Evolutionary conservation across 2,888 invertebrate genomes (phyloP).

Genomic region (Drosophila macrothrix): DNA sequence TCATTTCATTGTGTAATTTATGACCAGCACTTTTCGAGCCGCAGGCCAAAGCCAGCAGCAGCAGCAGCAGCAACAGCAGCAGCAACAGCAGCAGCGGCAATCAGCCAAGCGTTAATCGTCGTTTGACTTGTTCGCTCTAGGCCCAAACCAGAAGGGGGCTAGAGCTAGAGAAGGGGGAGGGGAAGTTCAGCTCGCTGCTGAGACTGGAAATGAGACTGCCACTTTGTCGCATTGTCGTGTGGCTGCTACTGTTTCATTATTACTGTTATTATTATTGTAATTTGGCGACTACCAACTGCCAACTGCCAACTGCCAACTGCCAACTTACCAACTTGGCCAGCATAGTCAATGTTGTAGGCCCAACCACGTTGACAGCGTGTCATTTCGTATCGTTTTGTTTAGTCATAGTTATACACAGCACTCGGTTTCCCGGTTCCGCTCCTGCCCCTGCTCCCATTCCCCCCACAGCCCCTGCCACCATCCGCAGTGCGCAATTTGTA

Average conservation of each 20-base stretch:
- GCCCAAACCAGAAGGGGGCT: slow-evolving; percentile 28
- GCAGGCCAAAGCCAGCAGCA: slow-evolving; percentile 8
- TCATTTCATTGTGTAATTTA: slow-evolving; percentile 75
- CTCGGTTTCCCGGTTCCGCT: slow-evolving; percentile 8
- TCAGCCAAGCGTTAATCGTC: slow-evolving; percentile 81
- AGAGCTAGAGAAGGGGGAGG: slow-evolving; percentile 32
- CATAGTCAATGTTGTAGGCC: slow-evolving; percentile 28
- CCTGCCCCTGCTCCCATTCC: not conserved
- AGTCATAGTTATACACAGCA: slow-evolving; percentile 66
- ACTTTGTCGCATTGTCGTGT: slow-evolving; percentile 81
- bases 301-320: slow-evolving; percentile 35
- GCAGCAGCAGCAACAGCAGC: slow-evolving; percentile 34
- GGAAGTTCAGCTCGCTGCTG: not conserved
- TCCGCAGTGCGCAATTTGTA: slow-evolving; percentile 52
- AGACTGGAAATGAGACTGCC: slow-evolving; percentile 58
- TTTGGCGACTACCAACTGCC: slow-evolving; percentile 59
- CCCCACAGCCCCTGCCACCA: not conserved
- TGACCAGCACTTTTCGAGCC: slow-evolving; percentile 75
- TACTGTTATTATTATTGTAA: slow-evolving; percentile 77
- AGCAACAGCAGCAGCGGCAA: slow-evolving; percentile 65
- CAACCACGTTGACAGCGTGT: slow-evolving; percentile 77
- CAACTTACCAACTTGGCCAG: slow-evolving; percentile 21
- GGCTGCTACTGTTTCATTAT: slow-evolving; percentile 71
- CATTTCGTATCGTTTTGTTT: slow-evolving; percentile 78
- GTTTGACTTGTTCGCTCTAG: slow-evolving; percentile 75